Evolutionary conservation across 2,113 vertebrate genomes (phyloP).

Genomic region (Carettochelys insculpta): DNA sequence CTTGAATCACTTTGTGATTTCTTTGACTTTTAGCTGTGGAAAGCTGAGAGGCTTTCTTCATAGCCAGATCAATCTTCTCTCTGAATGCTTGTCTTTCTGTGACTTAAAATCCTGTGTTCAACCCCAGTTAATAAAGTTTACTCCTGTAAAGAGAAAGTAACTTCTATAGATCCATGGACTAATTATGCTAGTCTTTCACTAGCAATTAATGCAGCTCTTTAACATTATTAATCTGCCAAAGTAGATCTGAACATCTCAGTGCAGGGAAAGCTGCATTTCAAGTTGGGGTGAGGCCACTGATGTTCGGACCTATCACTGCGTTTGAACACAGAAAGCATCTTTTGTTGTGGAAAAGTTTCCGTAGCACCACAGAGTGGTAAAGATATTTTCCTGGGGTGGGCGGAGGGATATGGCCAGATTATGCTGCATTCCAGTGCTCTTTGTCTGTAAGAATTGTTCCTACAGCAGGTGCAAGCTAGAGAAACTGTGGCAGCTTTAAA

Average conservation of each 20-base stretch:
- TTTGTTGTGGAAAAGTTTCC: not conserved
- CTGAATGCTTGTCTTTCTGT: not conserved
- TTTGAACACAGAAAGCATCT: not conserved
- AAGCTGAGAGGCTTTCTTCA: not conserved
- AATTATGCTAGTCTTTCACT: not conserved
- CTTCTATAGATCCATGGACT: not conserved
- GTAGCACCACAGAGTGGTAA: not conserved
- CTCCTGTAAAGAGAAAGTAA: not conserved
- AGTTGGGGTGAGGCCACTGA: not conserved
- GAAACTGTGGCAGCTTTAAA: not conserved
- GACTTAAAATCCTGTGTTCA: not conserved
- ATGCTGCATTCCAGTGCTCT: not conserved
- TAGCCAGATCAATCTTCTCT: not conserved
- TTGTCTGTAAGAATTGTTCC: not conserved
- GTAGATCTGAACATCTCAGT: not conserved
- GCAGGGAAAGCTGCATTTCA: not conserved
- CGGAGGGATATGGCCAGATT: not conserved
- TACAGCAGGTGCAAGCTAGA: not conserved
- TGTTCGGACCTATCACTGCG: not conserved
- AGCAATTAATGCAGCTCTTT: not conserved
- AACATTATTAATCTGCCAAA: not conserved
- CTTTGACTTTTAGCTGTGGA: not conserved
- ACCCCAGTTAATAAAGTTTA: not conserved
- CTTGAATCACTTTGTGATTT: not conserved
- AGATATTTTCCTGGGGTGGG: not conserved